A percentile compares a stretch with the other conserved stretches of the same genome.
These are phyloP conservation scores for Odontesthes bonariensis DNA, from an alignment of 2,113 vertebrate genomes.

Conservation along the genomic window DNA sequence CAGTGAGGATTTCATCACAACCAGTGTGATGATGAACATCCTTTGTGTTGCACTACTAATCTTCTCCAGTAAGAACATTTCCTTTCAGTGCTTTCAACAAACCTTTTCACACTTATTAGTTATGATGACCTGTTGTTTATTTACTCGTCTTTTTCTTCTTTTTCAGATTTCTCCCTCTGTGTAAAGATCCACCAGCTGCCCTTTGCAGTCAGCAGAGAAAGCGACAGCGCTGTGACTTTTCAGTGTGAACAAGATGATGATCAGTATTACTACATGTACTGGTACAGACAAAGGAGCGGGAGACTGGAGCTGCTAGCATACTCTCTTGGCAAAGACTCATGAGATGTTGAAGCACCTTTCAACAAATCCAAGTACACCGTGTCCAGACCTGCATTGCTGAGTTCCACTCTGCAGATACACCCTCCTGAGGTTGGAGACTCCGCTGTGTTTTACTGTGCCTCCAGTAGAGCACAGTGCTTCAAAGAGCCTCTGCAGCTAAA, in stretches of 20 bases:
- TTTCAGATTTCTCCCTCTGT: too few species aligned
- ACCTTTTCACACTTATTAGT: too few species aligned
- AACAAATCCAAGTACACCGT: constrained; percentile 4
- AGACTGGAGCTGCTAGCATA: constrained; percentile 8
- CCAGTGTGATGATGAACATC: too few species aligned
- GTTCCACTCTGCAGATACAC: neutral
- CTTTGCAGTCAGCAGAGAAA: too few species aligned
- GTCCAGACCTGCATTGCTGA: neutral
- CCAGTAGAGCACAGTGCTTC: constrained; percentile 20
- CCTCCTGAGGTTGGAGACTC: neutral
- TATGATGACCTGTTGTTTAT: too few species aligned
- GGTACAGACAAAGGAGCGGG: constrained; percentile 9
- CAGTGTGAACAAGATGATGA: constrained; percentile 54
- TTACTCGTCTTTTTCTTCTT: too few species aligned
- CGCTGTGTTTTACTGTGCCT: constrained; percentile 33
- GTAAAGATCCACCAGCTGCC: too few species aligned
- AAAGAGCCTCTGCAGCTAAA: constrained; percentile 19
- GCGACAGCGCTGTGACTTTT: constrained; percentile 14
- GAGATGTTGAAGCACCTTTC: neutral
- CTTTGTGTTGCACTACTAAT: too few species aligned
- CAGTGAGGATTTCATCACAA: too few species aligned
- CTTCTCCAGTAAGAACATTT: too few species aligned
- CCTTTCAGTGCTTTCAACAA: too few species aligned
- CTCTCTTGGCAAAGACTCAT: neutral
- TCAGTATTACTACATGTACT: constrained; percentile 33